phyloP scores from a whole-genome alignment of 2,888 invertebrate genomes.

The Acronicta aceris region DNA sequence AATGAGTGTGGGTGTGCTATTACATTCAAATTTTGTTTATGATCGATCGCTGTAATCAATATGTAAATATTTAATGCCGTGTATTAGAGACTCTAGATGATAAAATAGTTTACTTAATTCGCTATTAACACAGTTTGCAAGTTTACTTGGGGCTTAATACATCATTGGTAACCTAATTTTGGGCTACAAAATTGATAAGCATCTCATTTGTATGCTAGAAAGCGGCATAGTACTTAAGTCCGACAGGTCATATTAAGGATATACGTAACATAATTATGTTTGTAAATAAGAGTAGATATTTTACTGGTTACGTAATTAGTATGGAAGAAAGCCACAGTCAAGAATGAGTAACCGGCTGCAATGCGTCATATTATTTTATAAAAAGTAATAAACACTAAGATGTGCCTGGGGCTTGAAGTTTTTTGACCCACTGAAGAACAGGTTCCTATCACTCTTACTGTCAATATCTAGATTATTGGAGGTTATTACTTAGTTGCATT shows the following conservation, averaged over 20 bases:
- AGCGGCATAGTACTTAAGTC: constrained; percentile 5
- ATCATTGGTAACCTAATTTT: background rate
- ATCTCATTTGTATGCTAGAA: background rate
- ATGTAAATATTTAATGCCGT: constrained; percentile 36
- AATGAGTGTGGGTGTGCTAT: constrained; percentile 58
- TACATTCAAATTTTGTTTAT: constrained; percentile 50
- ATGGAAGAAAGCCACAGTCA: constrained; percentile 19
- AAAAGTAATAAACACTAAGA: constrained; percentile 23
- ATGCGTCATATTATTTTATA: constrained; percentile 25
- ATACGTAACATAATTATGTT: constrained; percentile 16
- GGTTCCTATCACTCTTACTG: constrained; percentile 13
- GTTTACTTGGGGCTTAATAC: background rate
- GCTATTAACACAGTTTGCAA: background rate
- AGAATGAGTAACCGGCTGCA: constrained; percentile 34
- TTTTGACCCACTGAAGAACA: constrained; percentile 43
- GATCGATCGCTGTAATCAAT: constrained; percentile 50
- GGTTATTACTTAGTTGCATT: constrained; percentile 6
- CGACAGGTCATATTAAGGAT: background rate
- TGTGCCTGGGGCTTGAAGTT: constrained; percentile 16
- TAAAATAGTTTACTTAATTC: constrained; percentile 3
- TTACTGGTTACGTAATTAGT: constrained; percentile 34
- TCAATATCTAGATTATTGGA: constrained; percentile 21
- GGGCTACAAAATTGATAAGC: background rate
- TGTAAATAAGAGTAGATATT: constrained; percentile 6
- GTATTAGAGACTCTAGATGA: constrained; percentile 8